Evolutionary conservation across 2,113 vertebrate species (phyloP).

Genomic region (Ondatra zibethicus): DNA sequence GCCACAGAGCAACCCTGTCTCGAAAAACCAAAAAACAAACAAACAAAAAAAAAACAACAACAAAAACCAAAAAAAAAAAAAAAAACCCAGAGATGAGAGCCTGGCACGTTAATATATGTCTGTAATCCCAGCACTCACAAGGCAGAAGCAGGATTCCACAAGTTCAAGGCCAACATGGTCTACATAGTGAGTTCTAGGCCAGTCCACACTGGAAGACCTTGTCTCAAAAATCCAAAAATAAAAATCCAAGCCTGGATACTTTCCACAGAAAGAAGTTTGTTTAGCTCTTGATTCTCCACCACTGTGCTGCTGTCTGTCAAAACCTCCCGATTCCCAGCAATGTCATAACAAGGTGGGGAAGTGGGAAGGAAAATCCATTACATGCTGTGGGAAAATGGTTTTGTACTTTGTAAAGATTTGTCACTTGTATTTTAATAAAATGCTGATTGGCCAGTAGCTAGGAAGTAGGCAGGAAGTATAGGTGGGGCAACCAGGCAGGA

Average conservation of each 20-base stretch:
- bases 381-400: too few species aligned
- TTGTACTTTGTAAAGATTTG: too few species aligned
- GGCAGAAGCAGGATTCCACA: background rate
- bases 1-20: too few species aligned
- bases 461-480: too few species aligned
- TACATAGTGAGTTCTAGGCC: background rate
- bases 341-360: too few species aligned
- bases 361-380: background rate
- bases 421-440: too few species aligned
- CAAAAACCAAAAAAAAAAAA: too few species aligned
- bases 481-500: too few species aligned
- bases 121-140: background rate
- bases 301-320: background rate
- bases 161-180: background rate
- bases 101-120: background rate
- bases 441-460: too few species aligned
- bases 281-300: background rate
- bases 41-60: too few species aligned
- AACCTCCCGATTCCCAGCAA: background rate
- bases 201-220: background rate
- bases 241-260: background rate
- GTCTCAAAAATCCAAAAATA: background rate
- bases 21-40: too few species aligned
- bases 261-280: background rate
- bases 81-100: too few species aligned